Evolutionary conservation across 1,140 invertebrate genomes (phyloP).

Genomic region (Aricia agestis): DNA sequence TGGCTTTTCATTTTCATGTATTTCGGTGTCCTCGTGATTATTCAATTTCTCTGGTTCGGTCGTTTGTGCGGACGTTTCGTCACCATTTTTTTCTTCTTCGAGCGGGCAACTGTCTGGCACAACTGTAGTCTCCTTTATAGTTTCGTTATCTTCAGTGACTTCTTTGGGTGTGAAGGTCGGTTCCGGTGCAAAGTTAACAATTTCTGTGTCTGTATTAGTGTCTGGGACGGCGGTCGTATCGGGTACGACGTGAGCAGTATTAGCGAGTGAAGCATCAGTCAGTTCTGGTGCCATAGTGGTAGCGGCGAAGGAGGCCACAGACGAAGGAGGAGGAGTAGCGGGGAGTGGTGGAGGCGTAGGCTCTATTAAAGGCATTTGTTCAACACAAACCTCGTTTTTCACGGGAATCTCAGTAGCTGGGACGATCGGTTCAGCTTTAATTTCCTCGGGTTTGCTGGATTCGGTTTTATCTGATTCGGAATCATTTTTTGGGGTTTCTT

Average conservation of each 20-base stretch:
- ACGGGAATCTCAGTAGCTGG: slow-evolving; percentile 62
- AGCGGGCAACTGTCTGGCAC: neutral
- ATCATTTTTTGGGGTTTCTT: slow-evolving; percentile 53
- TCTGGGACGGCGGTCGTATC: slow-evolving; percentile 35
- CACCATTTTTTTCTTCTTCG: neutral
- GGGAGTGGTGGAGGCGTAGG: slow-evolving; percentile 72
- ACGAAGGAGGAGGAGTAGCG: slow-evolving; percentile 72
- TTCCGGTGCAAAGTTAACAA: slow-evolving; percentile 9
- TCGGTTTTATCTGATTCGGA: slow-evolving; percentile 44
- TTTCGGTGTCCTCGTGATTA: neutral
- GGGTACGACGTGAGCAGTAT: slow-evolving; percentile 48
- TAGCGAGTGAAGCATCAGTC: slow-evolving; percentile 65
- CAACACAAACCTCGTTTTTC: slow-evolving; percentile 76
- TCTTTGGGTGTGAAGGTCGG: neutral
- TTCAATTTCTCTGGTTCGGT: neutral
- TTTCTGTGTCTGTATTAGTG: slow-evolving; percentile 36
- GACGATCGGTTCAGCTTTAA: slow-evolving; percentile 49
- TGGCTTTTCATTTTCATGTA: slow-evolving; percentile 9
- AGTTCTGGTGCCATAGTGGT: slow-evolving; percentile 74
- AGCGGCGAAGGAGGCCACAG: slow-evolving; percentile 72
- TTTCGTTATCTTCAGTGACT: neutral
- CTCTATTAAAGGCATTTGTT: slow-evolving; percentile 69
- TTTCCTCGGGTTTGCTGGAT: slow-evolving; percentile 56
- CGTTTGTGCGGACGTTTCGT: neutral
- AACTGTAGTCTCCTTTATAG: neutral